Evolutionary conservation across 2,888 invertebrate species (phyloP), one percentile per base, ranked within the genome.

Genomic region (Tetranychus piercei): DNA sequence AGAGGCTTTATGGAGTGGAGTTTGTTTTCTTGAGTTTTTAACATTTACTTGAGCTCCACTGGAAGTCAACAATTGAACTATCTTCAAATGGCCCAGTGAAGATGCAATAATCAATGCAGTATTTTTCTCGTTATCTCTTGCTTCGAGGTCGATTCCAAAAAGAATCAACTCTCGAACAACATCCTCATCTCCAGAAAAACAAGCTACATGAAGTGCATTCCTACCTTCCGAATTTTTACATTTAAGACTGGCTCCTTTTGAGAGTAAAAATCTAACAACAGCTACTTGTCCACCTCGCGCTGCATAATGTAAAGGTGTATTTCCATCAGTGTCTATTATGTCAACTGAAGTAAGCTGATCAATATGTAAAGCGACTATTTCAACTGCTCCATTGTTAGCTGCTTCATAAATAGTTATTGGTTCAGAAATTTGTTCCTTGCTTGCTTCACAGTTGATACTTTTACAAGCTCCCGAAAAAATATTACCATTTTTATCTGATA

Each of bases 231-330:
- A 93, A 82, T 99, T 97, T 76, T 92, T 92, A 20, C 94, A 92
- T 82, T 97, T 96, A 80, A 99, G 95, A 85, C 97, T 96, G 55
- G 95, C 94, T 74, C 97, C 97, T 86, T 99, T 97, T 73, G 97
- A 97, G 76, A 99, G 86, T 78, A 99, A 86, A 45, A 99, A 91
- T 83, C 95, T 94, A 55, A 96, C 94, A 96, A 99, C 97, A 83
- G 96, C 95, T 81, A 92, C 90, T 83, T 97, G 97, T 2, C 99
- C 99, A 81, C 96, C 91, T 76, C 92, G 93, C 22, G 97, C 97
- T 11, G 99, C 97, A 80, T 99, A 85, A 84, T 99, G 99, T 80
- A 99, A 88, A 0, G 99, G 92, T 83, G 96, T 96, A 84, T 94
- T 91, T 1, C 96, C 95, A 82, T 96, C 69, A 22, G 20, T n/a